Evolutionary conservation across 2,888 invertebrate genomes (phyloP).

Genomic region (Drosophila mercatorum): DNA sequence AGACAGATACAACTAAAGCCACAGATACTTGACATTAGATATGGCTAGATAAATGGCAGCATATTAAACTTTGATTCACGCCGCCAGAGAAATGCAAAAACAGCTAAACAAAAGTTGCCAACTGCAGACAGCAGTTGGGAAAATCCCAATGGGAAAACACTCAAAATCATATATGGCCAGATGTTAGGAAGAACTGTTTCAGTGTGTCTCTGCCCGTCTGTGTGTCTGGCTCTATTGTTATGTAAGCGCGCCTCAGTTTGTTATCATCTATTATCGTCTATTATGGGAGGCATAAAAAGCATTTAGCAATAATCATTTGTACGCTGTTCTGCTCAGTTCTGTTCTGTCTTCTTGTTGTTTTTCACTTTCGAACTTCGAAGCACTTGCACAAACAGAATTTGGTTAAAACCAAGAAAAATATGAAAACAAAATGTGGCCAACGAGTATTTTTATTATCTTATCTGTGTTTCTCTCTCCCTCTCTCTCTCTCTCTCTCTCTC

Average conservation of each 20-base stretch:
- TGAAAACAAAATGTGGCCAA: conserved; percentile 25
- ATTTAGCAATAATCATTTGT: conserved; percentile 34
- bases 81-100: conserved; percentile 6
- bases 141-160: conserved; percentile 20
- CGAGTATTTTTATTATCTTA: conserved; percentile 40
- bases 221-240: conserved; percentile 14
- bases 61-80: conserved; percentile 23
- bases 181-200: conserved; percentile 2
- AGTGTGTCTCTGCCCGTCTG: neutral
- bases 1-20: neutral
- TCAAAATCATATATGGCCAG: conserved; percentile 18
- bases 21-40: conserved; percentile 30
- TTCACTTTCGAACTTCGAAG: conserved; percentile 28
- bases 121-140: conserved; percentile 32
- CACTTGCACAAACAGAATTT: conserved; percentile 51
- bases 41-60: conserved; percentile 25
- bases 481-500: conserved; percentile 1
- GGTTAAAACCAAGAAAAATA: conserved; percentile 32
- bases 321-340: neutral
- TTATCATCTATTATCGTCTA: conserved; percentile 24
- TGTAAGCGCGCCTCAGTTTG: conserved; percentile 16
- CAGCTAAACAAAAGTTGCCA: neutral
- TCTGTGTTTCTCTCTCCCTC: conserved; percentile 26
- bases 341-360: conserved; percentile 20
- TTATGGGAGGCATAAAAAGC: conserved; percentile 10